Base-by-base conservation (phyloP, 2,113 vertebrate genomes). In the Morone saxatilis region DNA sequence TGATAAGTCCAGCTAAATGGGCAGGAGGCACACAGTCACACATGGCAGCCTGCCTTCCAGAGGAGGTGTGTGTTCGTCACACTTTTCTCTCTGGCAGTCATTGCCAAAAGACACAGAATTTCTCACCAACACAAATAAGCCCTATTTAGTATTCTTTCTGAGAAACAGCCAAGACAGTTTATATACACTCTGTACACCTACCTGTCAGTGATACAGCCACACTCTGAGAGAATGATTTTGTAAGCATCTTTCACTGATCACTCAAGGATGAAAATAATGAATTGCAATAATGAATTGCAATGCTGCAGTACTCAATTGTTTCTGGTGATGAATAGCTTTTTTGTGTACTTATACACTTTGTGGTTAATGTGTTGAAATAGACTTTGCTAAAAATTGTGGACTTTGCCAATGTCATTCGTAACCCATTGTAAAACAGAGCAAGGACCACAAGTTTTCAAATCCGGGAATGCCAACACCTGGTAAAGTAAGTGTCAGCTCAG, bases 21-120 rank as follows among this genome's bases (percentile, higher is more conserved):
- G 63, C 86, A 88, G 84, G 84, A 92, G 87, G 88, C 53, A 19
- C 66, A 66, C 85, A 91, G 82, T 89, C 84, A 48, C 89, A 91
- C 88, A 83, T 85, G 85, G 79, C 87, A 80, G 78, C 71, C 66
- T 77, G 85, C 81, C 83, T 85, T 85, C 76, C 50, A 88, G 65
- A 81, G 73, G 82, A 86, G 81, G 36, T 82, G 82, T 83, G 76
- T 84, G 84, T 86, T 83, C n/a, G 19, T 91, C 91, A 89, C 89
- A 88, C 76, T 81, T 65, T 82, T 61, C 74, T 80, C 80, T 83
- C 22, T 7, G 6, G 75, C 54, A 74, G 41, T 62, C 40, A 4
- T 38, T 69, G 83, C 50, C 83, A 87, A 79, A 80, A 80, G 16
- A 75, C 7, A 11, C 48, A 53, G 36, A 67, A 75, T 80, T 85